These are phyloP conservation scores for Philonicus albiceps DNA, from an alignment of 2,888 invertebrate species.

Conservation along the genomic window DNA sequence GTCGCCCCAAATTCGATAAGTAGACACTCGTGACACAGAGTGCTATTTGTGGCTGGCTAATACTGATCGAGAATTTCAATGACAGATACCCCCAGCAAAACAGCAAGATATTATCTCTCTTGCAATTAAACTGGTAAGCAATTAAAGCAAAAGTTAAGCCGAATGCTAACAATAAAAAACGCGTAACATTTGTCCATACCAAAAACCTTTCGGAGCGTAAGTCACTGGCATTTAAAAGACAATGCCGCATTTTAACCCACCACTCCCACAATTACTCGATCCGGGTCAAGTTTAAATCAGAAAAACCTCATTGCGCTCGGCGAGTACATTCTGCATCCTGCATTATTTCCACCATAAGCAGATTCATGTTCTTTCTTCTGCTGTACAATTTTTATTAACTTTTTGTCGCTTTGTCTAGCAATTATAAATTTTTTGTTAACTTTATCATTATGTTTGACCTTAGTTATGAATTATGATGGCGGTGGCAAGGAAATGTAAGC, in stretches of 20 bases:
- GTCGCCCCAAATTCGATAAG: not conserved
- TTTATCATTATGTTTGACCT: not conserved
- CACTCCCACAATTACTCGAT: not conserved
- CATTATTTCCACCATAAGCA: not conserved
- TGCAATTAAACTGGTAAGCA: not conserved
- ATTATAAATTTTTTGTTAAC: not conserved
- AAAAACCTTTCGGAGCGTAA: not conserved
- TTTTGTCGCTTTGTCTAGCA: not conserved
- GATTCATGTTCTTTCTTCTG: not conserved
- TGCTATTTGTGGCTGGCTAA: not conserved
- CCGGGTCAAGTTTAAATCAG: slow-evolving; percentile 2
- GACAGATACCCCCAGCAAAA: not conserved
- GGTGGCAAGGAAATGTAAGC: not conserved
- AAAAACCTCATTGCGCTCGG: not conserved
- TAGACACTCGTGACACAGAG: not conserved
- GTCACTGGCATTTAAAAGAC: not conserved
- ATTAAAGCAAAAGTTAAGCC: not conserved
- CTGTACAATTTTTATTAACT: not conserved
- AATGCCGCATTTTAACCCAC: not conserved
- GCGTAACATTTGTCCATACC: not conserved
- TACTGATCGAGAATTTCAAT: not conserved
- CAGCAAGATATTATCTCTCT: not conserved
- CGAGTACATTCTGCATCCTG: not conserved
- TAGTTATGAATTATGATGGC: not conserved
- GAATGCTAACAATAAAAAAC: not conserved